These are phyloP conservation scores for Chaitophorus viminalis DNA, from an alignment of 2,888 invertebrate genomes.

Conservation along the genomic window DNA sequence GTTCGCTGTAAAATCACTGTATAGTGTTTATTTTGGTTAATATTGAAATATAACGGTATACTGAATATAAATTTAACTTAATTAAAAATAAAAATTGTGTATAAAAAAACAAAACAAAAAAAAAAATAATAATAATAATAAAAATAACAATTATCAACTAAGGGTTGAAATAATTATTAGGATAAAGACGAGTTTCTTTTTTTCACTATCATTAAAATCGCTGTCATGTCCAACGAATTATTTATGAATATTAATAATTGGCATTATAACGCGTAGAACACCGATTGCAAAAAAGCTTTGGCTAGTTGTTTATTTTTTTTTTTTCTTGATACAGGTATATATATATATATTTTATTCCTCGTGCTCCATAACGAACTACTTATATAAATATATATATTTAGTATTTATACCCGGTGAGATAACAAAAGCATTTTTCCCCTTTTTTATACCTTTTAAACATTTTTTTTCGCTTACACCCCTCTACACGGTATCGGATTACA, in stretches of 20 bases:
- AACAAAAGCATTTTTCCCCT: constrained; percentile 39
- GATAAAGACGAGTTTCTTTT: not conserved
- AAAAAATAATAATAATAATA: not conserved
- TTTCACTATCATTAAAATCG: not conserved
- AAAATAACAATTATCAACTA: too few relatives aligned
- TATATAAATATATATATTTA: not conserved
- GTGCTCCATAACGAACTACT: not conserved
- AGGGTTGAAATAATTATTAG: not conserved
- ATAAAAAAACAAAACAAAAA: not conserved
- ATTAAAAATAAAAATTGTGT: too few relatives aligned
- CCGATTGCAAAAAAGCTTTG: not conserved
- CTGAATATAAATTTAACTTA: too few relatives aligned
- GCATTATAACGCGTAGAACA: not conserved
- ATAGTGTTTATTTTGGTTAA: too few relatives aligned
- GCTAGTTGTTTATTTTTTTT: not conserved
- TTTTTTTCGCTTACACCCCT: not conserved
- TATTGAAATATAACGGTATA: too few relatives aligned
- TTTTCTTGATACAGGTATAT: not conserved
- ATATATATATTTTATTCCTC: not conserved
- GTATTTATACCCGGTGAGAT: not conserved
- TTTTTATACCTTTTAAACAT: not conserved
- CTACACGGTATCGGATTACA: constrained; percentile 48
- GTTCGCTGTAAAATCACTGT: too few relatives aligned
- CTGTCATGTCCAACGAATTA: not conserved
- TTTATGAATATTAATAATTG: not conserved